Conservation (phyloP, 2,888 invertebrate species). For the Drosophila recens region DNA sequence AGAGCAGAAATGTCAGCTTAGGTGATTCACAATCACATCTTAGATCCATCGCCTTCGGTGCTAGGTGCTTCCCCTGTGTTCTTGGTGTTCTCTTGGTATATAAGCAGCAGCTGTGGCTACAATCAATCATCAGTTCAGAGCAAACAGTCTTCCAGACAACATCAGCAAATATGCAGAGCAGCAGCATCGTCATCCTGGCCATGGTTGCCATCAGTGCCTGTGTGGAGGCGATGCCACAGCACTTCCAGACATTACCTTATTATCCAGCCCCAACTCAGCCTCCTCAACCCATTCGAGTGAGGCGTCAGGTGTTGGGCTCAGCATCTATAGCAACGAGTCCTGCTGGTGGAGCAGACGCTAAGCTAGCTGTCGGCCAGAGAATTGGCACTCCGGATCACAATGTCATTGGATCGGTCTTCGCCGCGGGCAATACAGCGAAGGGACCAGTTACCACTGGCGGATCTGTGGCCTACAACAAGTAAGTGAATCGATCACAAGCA, state of each 20-base stretch:
- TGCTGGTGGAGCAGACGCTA: conserved; percentile 75
- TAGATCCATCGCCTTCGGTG: neutral
- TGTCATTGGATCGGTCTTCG: conserved; percentile 69
- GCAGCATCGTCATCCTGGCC: conserved; percentile 54
- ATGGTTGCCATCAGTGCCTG: conserved; percentile 56
- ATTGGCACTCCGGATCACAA: conserved; percentile 80
- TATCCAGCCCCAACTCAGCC: conserved; percentile 46
- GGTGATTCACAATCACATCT: conserved; percentile 45
- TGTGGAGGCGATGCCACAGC: conserved; percentile 56
- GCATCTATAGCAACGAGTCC: conserved; percentile 74
- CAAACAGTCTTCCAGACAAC: conserved; percentile 13
- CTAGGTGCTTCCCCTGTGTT: conserved; percentile 46
- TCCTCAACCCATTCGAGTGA: conserved; percentile 44
- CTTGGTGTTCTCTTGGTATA: conserved; percentile 36
- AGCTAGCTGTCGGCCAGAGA: conserved; percentile 66
- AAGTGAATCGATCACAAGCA: conserved; percentile 2
- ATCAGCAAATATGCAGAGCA: conserved; percentile 54
- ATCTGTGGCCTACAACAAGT: conserved; percentile 65
- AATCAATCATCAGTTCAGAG: conserved; percentile 48
- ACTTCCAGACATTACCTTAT: conserved; percentile 55
- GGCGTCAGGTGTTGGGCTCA: conserved; percentile 73
- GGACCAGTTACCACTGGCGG: conserved; percentile 72
- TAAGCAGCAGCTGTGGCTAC: conserved; percentile 27
- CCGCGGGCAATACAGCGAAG: conserved; percentile 63
- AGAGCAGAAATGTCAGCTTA: conserved; percentile 12